Base-by-base conservation (phyloP, 2,888 invertebrate species). In the Stenodema calcarata region DNA sequence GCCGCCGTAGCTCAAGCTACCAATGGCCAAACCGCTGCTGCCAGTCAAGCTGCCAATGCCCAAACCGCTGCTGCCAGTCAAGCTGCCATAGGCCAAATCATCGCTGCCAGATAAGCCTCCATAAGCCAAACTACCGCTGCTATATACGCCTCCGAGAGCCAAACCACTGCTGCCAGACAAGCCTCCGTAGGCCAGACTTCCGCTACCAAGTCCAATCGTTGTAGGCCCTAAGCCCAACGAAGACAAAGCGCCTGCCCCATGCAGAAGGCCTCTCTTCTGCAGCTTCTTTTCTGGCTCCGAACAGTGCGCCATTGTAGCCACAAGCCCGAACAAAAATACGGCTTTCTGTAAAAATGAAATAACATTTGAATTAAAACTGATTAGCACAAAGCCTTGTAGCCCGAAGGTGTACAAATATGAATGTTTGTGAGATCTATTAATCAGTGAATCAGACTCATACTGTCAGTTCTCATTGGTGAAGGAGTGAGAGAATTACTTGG, bases 221-320 rank as follows among this genome's bases (percentile, higher is more conserved):
- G 62, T 23, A 23, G 23, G 27, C 0, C 62, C 62, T 4, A 62
- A 18, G 11, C 27, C 23, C 62, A 62, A 12, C 2, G 62, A 18
- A 62, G 62, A 62, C 23, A 62, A 62, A 23, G 9, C 62, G 11
- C 47, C 35, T n/a, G 35, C 75, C 1, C 86, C 82, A 18, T 81
- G 62, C 62, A 62, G 50, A 18, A 87, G 75, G 28, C 87, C 86
- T 62, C 87, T 81, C 69, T 86, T 87, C 11, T 83, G 69, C 35
- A 30, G 27, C 69, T 86, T 86, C 69, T 83, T 87, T 42, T 30
- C 41, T 27, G 50, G 14, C 14, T 44, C 75, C 27, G 6, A 23
- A 27, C 69, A 28, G 18, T 44, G 27, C 18, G 30, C 62, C 23
- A 23, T 7, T 4, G 23, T 12, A 12, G 69, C 69, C 11, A 78